Percentiles rank a stretch among this genome's conserved stretches.
Evolutionary conservation across 2,797 vertebrate genomes (phyloP).

Genomic region (Hozukius guyotensis): DNA sequence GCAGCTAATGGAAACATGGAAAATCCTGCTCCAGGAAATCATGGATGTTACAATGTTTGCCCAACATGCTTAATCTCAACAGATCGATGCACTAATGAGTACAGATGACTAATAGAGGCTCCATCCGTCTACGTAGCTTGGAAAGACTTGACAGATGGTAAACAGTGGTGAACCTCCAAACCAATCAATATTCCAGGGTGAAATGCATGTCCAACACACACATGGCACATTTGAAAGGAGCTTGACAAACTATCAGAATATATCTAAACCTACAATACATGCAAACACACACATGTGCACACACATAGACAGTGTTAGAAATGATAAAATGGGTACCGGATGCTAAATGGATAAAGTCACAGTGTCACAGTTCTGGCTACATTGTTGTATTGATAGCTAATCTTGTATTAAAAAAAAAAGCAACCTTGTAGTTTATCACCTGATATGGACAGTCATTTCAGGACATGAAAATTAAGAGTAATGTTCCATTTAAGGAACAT

Average conservation of each 20-base stretch:
- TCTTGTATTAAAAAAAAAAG: not conserved
- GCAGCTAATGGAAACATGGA: constrained; percentile 6
- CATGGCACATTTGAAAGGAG: not conserved
- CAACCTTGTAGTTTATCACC: not conserved
- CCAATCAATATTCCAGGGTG: constrained; percentile 30
- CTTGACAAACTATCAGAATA: not conserved
- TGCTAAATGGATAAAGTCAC: not conserved
- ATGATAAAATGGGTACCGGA: not conserved
- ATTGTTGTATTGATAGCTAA: not conserved
- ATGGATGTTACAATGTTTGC: constrained; percentile 18
- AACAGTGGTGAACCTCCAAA: constrained; percentile 33
- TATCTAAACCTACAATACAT: not conserved
- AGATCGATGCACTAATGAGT: constrained; percentile 42
- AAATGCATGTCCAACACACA: constrained; percentile 7
- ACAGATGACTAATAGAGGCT: constrained; percentile 30
- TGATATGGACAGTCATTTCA: not conserved
- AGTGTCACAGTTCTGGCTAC: not conserved
- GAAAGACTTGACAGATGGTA: constrained; percentile 35
- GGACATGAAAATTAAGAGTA: not conserved
- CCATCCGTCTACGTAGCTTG: not conserved
- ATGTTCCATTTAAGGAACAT: not conserved
- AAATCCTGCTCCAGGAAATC: constrained; percentile 27
- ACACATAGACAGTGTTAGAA: not conserved
- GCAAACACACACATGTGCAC: not conserved
- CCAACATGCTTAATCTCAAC: constrained; percentile 25